These are phyloP conservation scores for Schizotus pectinicornis DNA, from an alignment of 2,888 invertebrate species.

Conservation along the genomic window DNA sequence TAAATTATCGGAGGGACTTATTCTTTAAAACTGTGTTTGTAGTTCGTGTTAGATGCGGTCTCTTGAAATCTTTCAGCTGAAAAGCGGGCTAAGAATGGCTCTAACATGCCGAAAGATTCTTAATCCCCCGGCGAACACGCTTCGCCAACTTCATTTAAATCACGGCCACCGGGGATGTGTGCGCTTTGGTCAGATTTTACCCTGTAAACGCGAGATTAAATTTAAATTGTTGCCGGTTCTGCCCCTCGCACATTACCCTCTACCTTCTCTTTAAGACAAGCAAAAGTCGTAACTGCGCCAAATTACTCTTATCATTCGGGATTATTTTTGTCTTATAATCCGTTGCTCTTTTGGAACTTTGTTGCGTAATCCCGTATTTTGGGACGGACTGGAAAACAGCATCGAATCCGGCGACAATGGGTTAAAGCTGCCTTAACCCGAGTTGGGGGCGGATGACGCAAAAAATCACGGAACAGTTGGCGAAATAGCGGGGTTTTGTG, in stretches of 20 bases:
- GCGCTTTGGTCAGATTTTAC: background rate
- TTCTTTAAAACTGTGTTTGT: conserved; percentile 34
- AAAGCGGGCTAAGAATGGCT: conserved; percentile 34
- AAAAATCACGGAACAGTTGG: background rate
- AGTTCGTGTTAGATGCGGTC: conserved; percentile 41
- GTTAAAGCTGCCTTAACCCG: background rate
- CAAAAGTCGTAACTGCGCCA: no score
- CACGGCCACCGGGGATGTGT: conserved; percentile 32
- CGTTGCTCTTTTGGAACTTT: conserved; percentile 7
- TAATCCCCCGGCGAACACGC: conserved; percentile 36
- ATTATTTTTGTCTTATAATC: background rate
- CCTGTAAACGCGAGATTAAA: conserved; percentile 4
- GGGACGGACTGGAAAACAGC: conserved; percentile 15
- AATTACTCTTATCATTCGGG: no score
- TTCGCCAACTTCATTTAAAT: conserved; percentile 39
- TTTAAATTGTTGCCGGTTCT: no score
- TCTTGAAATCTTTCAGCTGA: conserved; percentile 28
- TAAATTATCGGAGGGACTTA: conserved; percentile 14
- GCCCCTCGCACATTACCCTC: no score
- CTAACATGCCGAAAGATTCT: conserved; percentile 36
- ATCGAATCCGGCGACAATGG: conserved; percentile 4
- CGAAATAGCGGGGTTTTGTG: no score
- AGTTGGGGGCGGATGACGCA: background rate
- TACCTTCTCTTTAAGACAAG: background rate
- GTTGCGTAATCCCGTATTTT: conserved; percentile 8